Conservation (phyloP, 1,140 invertebrate genomes). For the silkworm (Bombyx mori) region DNA sequence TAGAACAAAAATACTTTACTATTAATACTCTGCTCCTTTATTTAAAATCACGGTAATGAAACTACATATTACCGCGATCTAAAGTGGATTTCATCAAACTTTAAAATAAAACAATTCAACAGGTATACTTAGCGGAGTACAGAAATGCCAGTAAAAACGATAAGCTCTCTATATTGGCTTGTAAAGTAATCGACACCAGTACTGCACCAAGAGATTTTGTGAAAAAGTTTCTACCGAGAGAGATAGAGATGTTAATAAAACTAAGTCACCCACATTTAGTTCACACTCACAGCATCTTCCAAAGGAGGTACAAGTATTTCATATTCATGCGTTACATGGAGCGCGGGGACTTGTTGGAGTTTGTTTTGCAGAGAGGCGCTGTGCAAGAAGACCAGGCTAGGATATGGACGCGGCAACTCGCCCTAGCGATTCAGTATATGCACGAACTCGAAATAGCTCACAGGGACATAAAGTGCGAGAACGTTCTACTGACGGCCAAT, state of each 20-base stretch:
- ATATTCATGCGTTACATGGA: slow-evolving; percentile 80
- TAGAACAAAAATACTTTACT: too few relatives aligned
- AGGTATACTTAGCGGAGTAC: slow-evolving; percentile 60
- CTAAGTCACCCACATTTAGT: slow-evolving; percentile 82
- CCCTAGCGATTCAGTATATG: slow-evolving; percentile 78
- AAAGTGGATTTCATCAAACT: not conserved
- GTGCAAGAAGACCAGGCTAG: slow-evolving; percentile 76
- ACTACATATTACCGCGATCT: too few relatives aligned
- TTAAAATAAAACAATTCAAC: slow-evolving; percentile 4
- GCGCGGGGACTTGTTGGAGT: slow-evolving; percentile 77
- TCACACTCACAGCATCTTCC: slow-evolving; percentile 80
- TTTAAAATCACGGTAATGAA: too few relatives aligned
- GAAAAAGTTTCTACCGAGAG: slow-evolving; percentile 81
- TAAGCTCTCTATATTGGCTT: slow-evolving; percentile 65
- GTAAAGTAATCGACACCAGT: slow-evolving; percentile 81
- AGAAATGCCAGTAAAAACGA: slow-evolving; percentile 53
- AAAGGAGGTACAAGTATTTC: slow-evolving; percentile 75
- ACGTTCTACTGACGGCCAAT: slow-evolving; percentile 79
- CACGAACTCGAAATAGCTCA: slow-evolving; percentile 83
- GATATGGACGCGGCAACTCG: slow-evolving; percentile 79
- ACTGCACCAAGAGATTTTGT: slow-evolving; percentile 82
- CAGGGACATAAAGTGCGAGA: slow-evolving; percentile 85
- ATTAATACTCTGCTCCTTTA: too few relatives aligned
- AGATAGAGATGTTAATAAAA: slow-evolving; percentile 79
- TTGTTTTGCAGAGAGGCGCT: slow-evolving; percentile 74